These are phyloP conservation scores for Colistium nudipinnis DNA, from an alignment of 2,113 vertebrate species.

Conservation along the genomic window DNA sequence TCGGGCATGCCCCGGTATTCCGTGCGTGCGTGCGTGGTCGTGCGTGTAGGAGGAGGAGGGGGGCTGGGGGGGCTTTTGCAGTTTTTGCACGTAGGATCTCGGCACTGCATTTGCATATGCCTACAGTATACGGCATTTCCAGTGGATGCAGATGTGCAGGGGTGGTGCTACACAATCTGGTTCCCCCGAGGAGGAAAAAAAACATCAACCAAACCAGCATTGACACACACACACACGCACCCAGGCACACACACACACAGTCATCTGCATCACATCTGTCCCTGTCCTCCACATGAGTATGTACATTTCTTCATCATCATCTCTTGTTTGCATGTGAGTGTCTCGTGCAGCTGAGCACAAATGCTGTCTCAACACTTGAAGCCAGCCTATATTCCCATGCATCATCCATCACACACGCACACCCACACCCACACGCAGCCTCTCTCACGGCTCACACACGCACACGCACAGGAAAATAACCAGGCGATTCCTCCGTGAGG, in stretches of 20 bases:
- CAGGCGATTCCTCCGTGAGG: conserved; percentile 50
- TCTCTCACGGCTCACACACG: conserved; percentile 13
- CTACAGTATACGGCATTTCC: conserved; percentile 7
- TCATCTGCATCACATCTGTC: background rate
- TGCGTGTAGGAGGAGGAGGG: conserved; percentile 27
- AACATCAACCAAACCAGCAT: background rate
- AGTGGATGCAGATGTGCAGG: conserved; percentile 29
- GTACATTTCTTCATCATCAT: conserved; percentile 9
- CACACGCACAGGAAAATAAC: conserved; percentile 5
- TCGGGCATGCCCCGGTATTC: conserved; percentile 77
- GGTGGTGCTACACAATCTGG: conserved; percentile 16
- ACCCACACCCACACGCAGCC: conserved; percentile 19
- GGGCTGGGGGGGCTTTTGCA: conserved; percentile 27
- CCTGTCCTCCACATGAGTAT: background rate
- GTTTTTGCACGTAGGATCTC: conserved; percentile 51
- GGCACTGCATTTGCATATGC: conserved; percentile 28
- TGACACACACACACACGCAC: background rate
- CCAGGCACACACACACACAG: background rate
- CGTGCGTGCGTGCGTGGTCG: conserved; percentile 65
- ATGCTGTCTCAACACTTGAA: conserved; percentile 38
- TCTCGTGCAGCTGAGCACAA: conserved; percentile 50
- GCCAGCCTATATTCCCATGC: conserved; percentile 33
- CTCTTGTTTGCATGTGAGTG: conserved; percentile 29
- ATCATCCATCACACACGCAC: conserved; percentile 42
- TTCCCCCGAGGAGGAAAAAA: too few relatives aligned